Percentiles rank a stretch among this genome's conserved stretches.
phyloP scores from a whole-genome alignment of 1,140 invertebrate genomes.

The Trichoplusia ni region DNA sequence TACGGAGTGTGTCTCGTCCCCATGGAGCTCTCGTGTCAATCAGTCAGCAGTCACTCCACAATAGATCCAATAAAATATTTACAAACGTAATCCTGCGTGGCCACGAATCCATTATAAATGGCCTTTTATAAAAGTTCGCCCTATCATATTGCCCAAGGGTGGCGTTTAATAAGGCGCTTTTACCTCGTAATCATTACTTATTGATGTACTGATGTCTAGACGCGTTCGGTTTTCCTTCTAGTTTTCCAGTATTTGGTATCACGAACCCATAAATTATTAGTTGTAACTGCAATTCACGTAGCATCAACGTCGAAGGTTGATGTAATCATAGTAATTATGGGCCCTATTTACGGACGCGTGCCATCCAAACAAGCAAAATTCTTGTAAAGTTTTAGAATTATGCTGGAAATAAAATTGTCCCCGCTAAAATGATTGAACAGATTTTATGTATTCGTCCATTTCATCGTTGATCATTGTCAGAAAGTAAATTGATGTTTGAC shows the following conservation, averaged over 20 bases:
- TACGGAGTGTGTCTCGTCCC: slow-evolving; percentile 39
- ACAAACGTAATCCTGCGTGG: slow-evolving; percentile 71
- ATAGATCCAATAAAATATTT: slow-evolving; percentile 74
- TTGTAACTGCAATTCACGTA: slow-evolving; percentile 45
- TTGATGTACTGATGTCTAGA: slow-evolving; percentile 67
- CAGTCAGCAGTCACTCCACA: slow-evolving; percentile 60
- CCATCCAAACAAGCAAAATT: slow-evolving; percentile 23
- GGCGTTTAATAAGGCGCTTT: slow-evolving; percentile 51
- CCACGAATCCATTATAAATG: slow-evolving; percentile 71
- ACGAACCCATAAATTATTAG: slow-evolving; percentile 67
- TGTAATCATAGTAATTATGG: slow-evolving; percentile 36
- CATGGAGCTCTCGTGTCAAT: slow-evolving; percentile 69
- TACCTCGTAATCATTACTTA: slow-evolving; percentile 65
- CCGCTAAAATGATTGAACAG: slow-evolving; percentile 25
- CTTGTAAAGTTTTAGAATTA: slow-evolving; percentile 16
- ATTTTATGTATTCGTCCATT: slow-evolving; percentile 45
- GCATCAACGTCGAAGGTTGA: slow-evolving; percentile 27
- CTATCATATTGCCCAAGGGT: slow-evolving; percentile 71
- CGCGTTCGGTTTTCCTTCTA: slow-evolving; percentile 49
- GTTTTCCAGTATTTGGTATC: slow-evolving; percentile 61
- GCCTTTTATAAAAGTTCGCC: slow-evolving; percentile 67
- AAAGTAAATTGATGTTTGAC: slow-evolving; percentile 76
- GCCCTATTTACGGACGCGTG: slow-evolving; percentile 15
- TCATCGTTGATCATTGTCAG: slow-evolving; percentile 75
- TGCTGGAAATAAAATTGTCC: not conserved